phyloP scores from a whole-genome alignment of 1,140 invertebrate genomes.

The Trichomalopsis sarcophagae region DNA sequence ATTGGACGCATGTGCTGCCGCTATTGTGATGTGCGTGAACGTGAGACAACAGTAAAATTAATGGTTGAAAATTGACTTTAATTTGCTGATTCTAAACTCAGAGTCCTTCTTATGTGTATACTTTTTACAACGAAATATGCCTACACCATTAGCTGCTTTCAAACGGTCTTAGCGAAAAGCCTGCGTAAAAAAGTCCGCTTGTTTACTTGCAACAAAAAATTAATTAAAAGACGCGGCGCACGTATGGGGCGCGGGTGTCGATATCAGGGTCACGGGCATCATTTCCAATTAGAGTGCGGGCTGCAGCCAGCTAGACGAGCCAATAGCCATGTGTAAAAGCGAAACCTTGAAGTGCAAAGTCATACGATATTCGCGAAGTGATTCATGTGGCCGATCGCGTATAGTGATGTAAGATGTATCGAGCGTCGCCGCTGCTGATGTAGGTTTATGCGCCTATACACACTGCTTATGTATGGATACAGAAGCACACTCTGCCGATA shows the following conservation, averaged over 20 bases:
- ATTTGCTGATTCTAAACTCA: no score
- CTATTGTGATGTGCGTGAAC: no score
- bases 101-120: no score
- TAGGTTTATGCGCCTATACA: not conserved
- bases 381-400: slow-evolving; percentile 62
- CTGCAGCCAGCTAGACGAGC: not conserved
- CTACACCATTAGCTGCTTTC: no score
- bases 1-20: no score
- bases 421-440: not conserved
- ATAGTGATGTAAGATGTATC: slow-evolving; percentile 58
- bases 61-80: no score
- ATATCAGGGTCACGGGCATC: slow-evolving; percentile 46
- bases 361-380: slow-evolving; percentile 61
- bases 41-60: no score
- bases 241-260: slow-evolving; percentile 23
- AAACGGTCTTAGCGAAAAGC: no score
- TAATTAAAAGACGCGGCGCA: not conserved
- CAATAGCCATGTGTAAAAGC: slow-evolving; percentile 54
- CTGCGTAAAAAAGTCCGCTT: not conserved
- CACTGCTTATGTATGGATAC: not conserved
- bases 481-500: not conserved
- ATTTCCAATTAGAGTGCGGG: slow-evolving; percentile 44
- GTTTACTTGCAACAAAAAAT: not conserved
- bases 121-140: no score
- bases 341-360: slow-evolving; percentile 61